Evolutionary conservation across 2,113 vertebrate species (phyloP).

Genomic region (Martes martes): DNA sequence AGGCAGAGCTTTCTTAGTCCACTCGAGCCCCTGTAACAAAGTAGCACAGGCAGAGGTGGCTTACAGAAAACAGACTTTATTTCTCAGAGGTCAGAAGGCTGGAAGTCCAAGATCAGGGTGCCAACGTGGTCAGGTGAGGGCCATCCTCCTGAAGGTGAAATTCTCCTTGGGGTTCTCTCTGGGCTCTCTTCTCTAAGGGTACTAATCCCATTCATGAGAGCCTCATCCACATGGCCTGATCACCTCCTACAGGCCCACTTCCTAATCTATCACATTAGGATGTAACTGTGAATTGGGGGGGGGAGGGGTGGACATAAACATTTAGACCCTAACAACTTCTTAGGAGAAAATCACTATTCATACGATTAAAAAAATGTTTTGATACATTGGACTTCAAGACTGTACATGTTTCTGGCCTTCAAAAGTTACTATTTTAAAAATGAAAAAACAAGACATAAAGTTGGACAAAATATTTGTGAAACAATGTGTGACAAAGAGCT

Average conservation of each 20-base stretch:
- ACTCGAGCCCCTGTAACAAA: not conserved
- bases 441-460: not conserved
- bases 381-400: not conserved
- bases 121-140: not conserved
- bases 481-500: not conserved
- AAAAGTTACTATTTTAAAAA: not conserved
- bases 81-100: not conserved
- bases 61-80: not conserved
- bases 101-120: not conserved
- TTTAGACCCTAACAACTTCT: not conserved
- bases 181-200: not conserved
- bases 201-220: not conserved
- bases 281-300: not conserved
- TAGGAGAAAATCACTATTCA: not conserved
- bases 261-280: not conserved
- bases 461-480: not conserved
- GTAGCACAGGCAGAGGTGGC: no score
- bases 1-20: not conserved
- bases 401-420: not conserved
- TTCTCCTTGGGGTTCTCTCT: not conserved
- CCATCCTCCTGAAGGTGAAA: not conserved
- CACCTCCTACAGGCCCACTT: not conserved
- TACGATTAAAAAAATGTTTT: not conserved
- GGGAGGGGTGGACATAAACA: no score
- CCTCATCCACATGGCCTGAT: not conserved